Conservation (phyloP, 2,797 vertebrate genomes). For the Fistularia tabacaria region DNA sequence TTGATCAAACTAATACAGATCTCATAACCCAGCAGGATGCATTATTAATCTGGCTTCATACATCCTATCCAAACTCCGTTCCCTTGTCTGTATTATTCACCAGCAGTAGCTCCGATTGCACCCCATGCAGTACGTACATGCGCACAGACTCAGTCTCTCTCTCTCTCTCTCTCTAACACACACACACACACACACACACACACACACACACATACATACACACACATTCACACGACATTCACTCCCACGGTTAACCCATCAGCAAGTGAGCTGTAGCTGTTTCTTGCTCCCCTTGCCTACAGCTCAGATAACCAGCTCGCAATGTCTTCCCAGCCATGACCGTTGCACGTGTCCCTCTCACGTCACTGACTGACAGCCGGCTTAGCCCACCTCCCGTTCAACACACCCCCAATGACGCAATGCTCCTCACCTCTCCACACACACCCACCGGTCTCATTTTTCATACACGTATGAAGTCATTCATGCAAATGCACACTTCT, state of each 20-base stretch:
- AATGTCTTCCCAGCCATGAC: constrained; percentile 72
- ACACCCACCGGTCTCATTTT: constrained; percentile 36
- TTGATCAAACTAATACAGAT: constrained; percentile 67
- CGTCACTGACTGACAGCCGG: constrained; percentile 81
- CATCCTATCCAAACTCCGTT: constrained; percentile 61
- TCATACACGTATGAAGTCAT: constrained; percentile 27
- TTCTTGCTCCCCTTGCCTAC: constrained; percentile 66
- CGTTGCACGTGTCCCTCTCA: constrained; percentile 80
- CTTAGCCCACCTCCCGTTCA: constrained; percentile 66
- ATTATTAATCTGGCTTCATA: constrained; percentile 76
- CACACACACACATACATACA: constrained; percentile 8
- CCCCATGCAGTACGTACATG: constrained; percentile 45
- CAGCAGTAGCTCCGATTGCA: constrained; percentile 62
- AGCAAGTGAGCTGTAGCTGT: constrained; percentile 59
- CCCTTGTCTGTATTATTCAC: constrained; percentile 77
- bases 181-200: constrained; percentile 21
- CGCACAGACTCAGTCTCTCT: constrained; percentile 24
- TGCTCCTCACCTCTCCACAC: constrained; percentile 58
- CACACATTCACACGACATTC: constrained; percentile 23
- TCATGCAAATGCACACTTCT: too few species aligned
- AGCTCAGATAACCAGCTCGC: constrained; percentile 67
- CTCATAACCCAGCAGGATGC: constrained; percentile 71
- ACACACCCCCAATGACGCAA: constrained; percentile 79
- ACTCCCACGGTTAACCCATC: constrained; percentile 40
- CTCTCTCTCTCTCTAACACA: constrained; percentile 17